Base-by-base conservation (phyloP, 30 jellyfish, hydroid and myxozoan species). In the Cassiopea xamachana region DNA sequence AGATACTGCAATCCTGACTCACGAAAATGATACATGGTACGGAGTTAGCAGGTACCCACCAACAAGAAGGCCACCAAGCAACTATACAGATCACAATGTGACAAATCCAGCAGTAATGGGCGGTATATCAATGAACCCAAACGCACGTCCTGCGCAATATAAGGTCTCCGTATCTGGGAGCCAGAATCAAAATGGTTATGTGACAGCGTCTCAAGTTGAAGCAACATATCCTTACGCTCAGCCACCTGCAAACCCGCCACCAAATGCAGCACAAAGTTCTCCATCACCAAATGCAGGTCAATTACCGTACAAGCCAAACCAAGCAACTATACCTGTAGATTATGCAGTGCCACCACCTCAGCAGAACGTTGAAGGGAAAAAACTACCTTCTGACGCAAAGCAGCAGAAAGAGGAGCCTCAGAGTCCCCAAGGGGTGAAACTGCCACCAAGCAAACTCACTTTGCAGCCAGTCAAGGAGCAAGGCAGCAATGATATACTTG, bases 21-120 rank as follows among this genome's bases (percentile, higher is more conserved):
- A 95, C 69, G 86, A 50, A 17, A 79, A 81, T n/a, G 91, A 95
- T 80, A 55, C 91, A 17, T 91, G 94, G 94, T 64, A 62, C 8
- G 99, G 98, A 1, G 99, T 95, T 44, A 91, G 98, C 92, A 75
- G 99, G 81, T 95, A 91, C 77, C 99, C 99, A 51, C 99, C 99
- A 60, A 77, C 89, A 2, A 67, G 61, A 55, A 60, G 19, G 45
- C 85, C 94, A 19, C 67, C 91, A 72, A 80, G 39, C 48, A 75
- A 60, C 45, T 8, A 50, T 10, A 61, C 90, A 12, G 39, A 46
- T 39, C 86, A 70, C 49, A 46, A 59, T 7, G 67, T 61, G 58
- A 81, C 81, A 9, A 67, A 43, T 60, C 83, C 96, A 17, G 48
- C 69, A 12, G 93, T 64, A 4, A 77, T 55, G 15, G 90, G 93